A percentile compares a stretch with the other conserved stretches of the same genome.
Conservation (phyloP, 2,113 vertebrate species). For the Dicaeum eximium region DNA sequence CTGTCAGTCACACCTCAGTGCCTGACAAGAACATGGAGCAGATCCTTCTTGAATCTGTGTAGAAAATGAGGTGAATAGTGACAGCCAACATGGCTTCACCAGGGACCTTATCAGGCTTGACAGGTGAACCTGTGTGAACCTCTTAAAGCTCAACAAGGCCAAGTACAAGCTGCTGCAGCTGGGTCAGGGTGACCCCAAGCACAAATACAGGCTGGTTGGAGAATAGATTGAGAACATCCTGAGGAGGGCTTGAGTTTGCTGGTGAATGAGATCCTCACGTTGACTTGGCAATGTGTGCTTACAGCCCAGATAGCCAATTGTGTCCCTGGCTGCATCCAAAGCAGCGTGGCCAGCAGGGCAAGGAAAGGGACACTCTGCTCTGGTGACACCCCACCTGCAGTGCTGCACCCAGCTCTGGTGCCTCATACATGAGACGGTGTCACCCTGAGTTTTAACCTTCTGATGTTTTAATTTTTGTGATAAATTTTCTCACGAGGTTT, state of each 20-base stretch:
- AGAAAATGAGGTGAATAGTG: background rate
- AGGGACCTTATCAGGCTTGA: background rate
- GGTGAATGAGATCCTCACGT: background rate
- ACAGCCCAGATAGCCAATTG: background rate
- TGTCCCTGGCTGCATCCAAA: background rate
- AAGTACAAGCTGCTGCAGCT: background rate
- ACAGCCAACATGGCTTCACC: background rate
- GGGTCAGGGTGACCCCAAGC: background rate
- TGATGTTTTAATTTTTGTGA: too few species aligned
- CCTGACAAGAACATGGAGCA: background rate
- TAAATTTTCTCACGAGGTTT: too few species aligned
- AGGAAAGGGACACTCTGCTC: background rate
- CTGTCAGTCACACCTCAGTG: background rate
- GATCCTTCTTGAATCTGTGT: background rate
- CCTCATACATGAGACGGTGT: background rate
- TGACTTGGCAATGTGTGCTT: background rate
- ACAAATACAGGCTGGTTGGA: background rate
- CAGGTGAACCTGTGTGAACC: too few species aligned
- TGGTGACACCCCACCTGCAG: background rate
- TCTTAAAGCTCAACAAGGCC: background rate
- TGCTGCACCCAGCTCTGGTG: background rate
- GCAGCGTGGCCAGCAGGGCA: accelerated
- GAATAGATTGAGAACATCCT: background rate
- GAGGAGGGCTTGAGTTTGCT: background rate
- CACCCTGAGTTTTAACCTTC: too few species aligned